Evolutionary conservation across 2,797 vertebrate genomes (phyloP).

Genomic region (Glyptemys insculpta): DNA sequence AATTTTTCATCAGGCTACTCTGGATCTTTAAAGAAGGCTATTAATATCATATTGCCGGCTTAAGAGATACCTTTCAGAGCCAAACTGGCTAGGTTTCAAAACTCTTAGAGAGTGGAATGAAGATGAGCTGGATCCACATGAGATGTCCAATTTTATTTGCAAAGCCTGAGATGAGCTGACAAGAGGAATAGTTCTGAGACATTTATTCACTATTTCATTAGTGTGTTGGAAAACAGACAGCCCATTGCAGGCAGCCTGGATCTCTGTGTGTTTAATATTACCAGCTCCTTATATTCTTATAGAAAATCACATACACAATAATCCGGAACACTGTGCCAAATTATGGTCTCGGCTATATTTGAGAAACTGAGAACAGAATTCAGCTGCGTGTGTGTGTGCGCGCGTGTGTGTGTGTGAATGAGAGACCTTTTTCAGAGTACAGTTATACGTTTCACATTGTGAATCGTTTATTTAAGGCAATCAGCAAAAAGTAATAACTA

Average conservation of each 20-base stretch:
- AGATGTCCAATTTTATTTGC: conserved; percentile 49
- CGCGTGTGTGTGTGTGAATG: background rate
- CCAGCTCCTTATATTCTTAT: background rate
- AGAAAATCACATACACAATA: background rate
- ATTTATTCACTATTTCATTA: background rate
- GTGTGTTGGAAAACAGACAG: background rate
- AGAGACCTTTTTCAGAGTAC: background rate
- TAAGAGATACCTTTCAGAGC: conserved; percentile 13
- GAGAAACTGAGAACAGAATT: background rate
- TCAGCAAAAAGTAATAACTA: conserved; percentile 1
- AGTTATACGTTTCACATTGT: background rate
- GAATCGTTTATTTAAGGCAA: background rate
- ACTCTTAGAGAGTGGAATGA: conserved; percentile 52
- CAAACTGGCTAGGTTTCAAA: conserved; percentile 69
- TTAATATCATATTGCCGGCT: conserved; percentile 74
- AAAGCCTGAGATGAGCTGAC: background rate
- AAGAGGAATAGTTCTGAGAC: background rate
- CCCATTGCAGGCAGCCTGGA: fast-evolving
- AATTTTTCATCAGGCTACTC: conserved; percentile 54
- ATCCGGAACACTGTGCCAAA: background rate
- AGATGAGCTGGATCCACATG: conserved; percentile 16
- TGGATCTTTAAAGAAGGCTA: conserved; percentile 64
- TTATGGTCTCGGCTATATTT: fast-evolving
- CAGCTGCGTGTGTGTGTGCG: background rate
- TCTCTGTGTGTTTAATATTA: background rate